Percentiles rank a stretch among this genome's conserved stretches.
Evolutionary conservation across 2,797 vertebrate species (phyloP).

Genomic region (Otolemur crassicaudatus): DNA sequence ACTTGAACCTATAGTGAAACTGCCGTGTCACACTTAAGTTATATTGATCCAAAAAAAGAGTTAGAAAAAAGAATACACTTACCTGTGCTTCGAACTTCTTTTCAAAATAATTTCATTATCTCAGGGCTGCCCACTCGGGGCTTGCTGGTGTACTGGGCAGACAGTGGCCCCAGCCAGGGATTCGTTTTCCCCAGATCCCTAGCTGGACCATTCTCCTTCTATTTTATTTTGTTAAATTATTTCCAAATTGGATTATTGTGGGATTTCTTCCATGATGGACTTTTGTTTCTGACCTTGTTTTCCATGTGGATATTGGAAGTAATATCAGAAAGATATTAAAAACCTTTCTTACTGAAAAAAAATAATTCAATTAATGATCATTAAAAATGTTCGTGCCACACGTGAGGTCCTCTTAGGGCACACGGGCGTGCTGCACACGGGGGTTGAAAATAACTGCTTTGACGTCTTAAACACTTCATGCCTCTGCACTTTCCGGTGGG

Average conservation of each 20-base stretch:
- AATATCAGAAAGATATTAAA: conserved; percentile 5
- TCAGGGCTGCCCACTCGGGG: conserved; percentile 76
- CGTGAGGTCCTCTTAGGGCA: no score
- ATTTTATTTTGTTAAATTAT: conserved; percentile 87
- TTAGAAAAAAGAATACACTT: no score
- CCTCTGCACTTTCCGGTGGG: background rate
- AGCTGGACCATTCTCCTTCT: conserved; percentile 81
- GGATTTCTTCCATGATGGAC: conserved; percentile 76
- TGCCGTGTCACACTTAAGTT: no score
- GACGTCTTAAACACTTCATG: background rate
- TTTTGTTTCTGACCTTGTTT: conserved; percentile 60
- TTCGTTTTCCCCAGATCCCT: conserved; percentile 69
- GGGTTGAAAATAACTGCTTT: no score
- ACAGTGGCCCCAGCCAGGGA: conserved; percentile 71
- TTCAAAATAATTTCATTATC: no score
- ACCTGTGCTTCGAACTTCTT: no score
- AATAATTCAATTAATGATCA: no score
- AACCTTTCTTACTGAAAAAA: conserved; percentile 26
- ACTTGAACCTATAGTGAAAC: no score
- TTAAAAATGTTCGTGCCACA: no score
- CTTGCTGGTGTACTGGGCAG: conserved; percentile 72
- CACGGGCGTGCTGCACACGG: no score
- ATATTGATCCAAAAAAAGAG: no score
- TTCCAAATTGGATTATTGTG: conserved; percentile 87
- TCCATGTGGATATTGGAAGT: background rate